Evolutionary conservation across 2,113 vertebrate species (phyloP).

Genomic region (Morphnarchus princeps): DNA sequence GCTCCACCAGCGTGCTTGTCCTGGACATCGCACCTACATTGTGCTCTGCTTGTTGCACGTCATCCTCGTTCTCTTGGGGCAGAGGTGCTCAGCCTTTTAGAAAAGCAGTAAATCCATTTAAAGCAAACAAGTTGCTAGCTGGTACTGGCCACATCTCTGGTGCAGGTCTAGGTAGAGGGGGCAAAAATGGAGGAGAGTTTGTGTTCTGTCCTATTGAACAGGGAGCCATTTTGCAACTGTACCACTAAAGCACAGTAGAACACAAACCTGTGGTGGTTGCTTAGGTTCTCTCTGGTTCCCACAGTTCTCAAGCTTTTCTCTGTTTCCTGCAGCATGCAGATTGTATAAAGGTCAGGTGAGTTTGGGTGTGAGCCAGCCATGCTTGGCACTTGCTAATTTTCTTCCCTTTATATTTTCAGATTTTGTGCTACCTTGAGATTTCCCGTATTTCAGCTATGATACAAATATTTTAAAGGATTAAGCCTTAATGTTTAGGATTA

Average conservation of each 20-base stretch:
- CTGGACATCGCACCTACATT: not conserved
- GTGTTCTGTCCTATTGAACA: not conserved
- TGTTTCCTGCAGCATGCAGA: not conserved
- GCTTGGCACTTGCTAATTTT: not conserved
- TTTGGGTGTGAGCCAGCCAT: not conserved
- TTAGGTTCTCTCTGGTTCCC: not conserved
- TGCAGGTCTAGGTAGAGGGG: not conserved
- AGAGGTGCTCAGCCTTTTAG: not conserved
- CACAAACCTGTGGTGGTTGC: not conserved
- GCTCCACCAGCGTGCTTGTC: not conserved
- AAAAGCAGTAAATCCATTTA: not conserved
- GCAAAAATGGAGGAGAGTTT: not conserved
- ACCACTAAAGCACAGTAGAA: not conserved
- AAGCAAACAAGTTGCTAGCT: not conserved
- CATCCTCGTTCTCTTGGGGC: not conserved
- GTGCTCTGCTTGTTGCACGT: not conserved
- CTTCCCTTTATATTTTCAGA: not conserved
- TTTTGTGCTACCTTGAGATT: not conserved
- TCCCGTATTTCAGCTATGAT: not conserved
- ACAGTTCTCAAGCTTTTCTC: not conserved
- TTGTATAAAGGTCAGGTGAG: not conserved
- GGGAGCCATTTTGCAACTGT: not conserved
- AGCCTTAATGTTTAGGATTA: not conserved
- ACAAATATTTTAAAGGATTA: not conserved
- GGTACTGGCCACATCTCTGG: not conserved